Evolutionary conservation across 2,888 invertebrate genomes (phyloP).

Genomic region (Polydrusus pterygomalis): DNA sequence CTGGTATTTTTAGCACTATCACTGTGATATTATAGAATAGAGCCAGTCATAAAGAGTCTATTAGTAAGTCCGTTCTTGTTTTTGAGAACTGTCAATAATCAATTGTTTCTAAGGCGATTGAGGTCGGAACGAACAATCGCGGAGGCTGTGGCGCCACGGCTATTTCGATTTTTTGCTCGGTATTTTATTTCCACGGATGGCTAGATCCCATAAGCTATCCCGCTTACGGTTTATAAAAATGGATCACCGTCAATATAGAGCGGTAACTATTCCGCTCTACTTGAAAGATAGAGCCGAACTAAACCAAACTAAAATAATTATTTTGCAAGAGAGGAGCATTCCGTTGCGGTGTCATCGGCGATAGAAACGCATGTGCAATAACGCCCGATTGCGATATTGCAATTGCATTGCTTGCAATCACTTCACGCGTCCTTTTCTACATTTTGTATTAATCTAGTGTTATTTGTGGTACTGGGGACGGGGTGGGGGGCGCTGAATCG

Average conservation of each 20-base stretch:
- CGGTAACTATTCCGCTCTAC: conserved; percentile 27
- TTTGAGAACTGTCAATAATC: neutral
- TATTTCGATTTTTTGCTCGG: neutral
- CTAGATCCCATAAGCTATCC: neutral
- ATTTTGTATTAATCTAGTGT: conserved; percentile 65
- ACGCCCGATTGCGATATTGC: conserved; percentile 59
- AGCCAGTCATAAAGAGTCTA: neutral
- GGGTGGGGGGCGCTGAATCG: conserved; percentile 25
- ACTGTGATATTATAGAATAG: neutral
- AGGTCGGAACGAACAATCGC: conserved; percentile 14
- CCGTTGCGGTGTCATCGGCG: conserved; percentile 60
- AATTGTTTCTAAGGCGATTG: conserved; percentile 9
- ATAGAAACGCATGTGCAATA: conserved; percentile 70
- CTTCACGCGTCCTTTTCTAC: conserved; percentile 59
- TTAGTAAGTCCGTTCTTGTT: neutral
- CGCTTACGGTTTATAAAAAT: neutral
- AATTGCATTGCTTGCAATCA: conserved; percentile 48
- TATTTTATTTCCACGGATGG: neutral
- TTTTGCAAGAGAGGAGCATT: conserved; percentile 66
- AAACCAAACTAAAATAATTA: conserved; percentile 69
- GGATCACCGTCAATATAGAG: neutral
- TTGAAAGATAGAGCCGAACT: conserved; percentile 48
- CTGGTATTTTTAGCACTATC: conserved; percentile 39
- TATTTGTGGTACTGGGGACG: conserved; percentile 54
- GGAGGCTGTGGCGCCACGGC: neutral